phyloP scores from a whole-genome alignment of 2,113 vertebrate genomes.

The Stigmatopora nigra region DNA sequence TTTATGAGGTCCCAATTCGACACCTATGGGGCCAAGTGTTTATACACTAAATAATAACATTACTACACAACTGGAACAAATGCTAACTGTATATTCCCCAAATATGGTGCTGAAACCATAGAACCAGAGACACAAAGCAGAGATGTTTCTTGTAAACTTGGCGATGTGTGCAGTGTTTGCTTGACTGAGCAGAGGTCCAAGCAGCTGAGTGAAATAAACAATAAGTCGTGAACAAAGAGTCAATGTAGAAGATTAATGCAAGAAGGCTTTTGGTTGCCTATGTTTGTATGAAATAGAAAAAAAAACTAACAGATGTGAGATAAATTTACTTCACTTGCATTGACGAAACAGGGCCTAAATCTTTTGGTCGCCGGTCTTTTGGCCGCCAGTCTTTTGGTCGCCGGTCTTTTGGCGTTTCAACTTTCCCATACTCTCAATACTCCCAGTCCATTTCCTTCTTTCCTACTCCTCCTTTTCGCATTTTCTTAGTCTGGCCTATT shows the following conservation, averaged over 20 bases:
- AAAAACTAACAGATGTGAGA: constrained; percentile 35
- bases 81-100: neutral
- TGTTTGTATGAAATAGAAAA: constrained; percentile 39
- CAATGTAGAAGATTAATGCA: neutral
- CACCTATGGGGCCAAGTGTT: constrained; percentile 19
- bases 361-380: too few species aligned
- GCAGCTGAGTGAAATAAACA: constrained; percentile 39
- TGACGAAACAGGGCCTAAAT: constrained; percentile 49
- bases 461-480: too few species aligned
- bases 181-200: neutral
- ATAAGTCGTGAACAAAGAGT: neutral
- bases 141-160: constrained; percentile 1
- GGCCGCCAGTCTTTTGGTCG: too few species aligned
- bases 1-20: constrained; percentile 22
- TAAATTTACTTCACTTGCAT: constrained; percentile 21
- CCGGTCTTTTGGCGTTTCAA: too few species aligned
- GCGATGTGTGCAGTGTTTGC: constrained; percentile 26
- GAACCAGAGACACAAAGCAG: constrained; percentile 14
- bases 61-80: neutral
- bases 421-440: too few species aligned
- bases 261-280: constrained; percentile 27
- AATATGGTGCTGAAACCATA: neutral
- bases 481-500: too few species aligned
- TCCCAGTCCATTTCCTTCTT: too few species aligned
- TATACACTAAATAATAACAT: constrained; percentile 2